These are phyloP conservation scores for Dryomyza anilis DNA, from an alignment of 2,888 invertebrate genomes.

Conservation along the genomic window DNA sequence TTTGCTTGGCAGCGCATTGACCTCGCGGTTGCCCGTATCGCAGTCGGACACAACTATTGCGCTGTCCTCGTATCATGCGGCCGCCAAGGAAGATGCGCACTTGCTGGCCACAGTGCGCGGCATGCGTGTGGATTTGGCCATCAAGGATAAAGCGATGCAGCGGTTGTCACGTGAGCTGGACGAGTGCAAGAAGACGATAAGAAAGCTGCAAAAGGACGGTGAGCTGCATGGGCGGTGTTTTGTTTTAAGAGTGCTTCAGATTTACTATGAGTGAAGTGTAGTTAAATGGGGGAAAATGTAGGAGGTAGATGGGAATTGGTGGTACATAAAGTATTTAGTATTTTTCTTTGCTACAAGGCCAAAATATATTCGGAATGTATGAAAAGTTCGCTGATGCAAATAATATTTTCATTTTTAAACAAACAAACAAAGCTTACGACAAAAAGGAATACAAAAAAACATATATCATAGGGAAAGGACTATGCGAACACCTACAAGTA, in stretches of 20 bases:
- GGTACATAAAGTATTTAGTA: too few species aligned
- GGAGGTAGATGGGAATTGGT: too few species aligned
- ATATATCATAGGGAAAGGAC: too few species aligned
- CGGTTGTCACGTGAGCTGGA: slow-evolving; percentile 78
- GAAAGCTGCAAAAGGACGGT: slow-evolving; percentile 76
- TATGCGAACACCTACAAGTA: too few species aligned
- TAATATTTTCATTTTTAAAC: too few species aligned
- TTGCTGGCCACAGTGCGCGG: slow-evolving; percentile 80
- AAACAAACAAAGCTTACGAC: too few species aligned
- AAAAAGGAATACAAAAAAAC: too few species aligned
- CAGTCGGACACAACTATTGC: slow-evolving; percentile 64
- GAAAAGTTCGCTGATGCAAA: too few species aligned
- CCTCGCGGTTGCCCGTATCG: slow-evolving; percentile 63
- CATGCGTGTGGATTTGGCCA: slow-evolving; percentile 73
- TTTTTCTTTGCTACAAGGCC: too few species aligned
- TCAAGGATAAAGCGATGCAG: slow-evolving; percentile 74
- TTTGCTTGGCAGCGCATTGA: slow-evolving; percentile 32
- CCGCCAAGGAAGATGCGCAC: slow-evolving; percentile 75
- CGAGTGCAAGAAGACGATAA: slow-evolving; percentile 76
- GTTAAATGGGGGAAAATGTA: too few species aligned
- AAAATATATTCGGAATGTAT: too few species aligned
- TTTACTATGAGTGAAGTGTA: too few species aligned
- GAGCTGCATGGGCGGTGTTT: slow-evolving; percentile 22
- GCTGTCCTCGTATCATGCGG: slow-evolving; percentile 48
- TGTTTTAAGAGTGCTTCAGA: not conserved